These are phyloP conservation scores for Spisula solida DNA, from an alignment of 2,888 invertebrate genomes.

Conservation along the genomic window DNA sequence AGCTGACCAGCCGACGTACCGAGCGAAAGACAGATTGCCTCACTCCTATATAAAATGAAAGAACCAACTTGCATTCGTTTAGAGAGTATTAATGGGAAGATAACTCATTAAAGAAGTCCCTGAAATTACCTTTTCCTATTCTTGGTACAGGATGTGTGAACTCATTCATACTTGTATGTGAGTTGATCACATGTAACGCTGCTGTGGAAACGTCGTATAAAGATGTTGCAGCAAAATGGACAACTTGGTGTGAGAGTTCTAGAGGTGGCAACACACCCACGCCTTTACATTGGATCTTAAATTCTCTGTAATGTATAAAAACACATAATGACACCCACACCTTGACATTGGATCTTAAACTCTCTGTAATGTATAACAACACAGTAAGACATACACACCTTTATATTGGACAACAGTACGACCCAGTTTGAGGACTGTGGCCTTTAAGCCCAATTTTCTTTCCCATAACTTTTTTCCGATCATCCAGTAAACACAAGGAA, in stretches of 20 bases:
- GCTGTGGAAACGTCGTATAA: constrained; percentile 85
- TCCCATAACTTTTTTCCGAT: no score
- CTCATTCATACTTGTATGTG: constrained; percentile 86
- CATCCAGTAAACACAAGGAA: no score
- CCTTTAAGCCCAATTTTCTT: no score
- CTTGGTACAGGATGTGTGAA: constrained; percentile 87
- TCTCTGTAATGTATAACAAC: constrained; percentile 77
- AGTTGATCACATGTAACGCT: constrained; percentile 85
- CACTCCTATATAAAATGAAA: no score
- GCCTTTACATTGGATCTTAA: constrained; percentile 86
- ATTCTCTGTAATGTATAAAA: constrained; percentile 80
- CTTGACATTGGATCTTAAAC: constrained; percentile 86
- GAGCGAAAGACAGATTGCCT: no score
- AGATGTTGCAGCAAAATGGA: constrained; percentile 87
- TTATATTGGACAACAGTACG: constrained; percentile 85
- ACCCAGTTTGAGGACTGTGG: no score
- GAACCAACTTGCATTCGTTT: no score
- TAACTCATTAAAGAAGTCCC: no score
- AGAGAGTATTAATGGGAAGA: no score
- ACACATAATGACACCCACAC: constrained; percentile 83
- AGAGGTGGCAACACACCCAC: constrained; percentile 87
- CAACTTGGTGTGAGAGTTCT: constrained; percentile 85
- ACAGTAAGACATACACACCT: constrained; percentile 84
- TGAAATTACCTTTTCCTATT: constrained; percentile 85
- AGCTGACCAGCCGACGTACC: no score